Evolutionary conservation across 1,140 invertebrate genomes (phyloP), one percentile per base, ranked within the genome.

Genomic region (Batillaria attramentaria): DNA sequence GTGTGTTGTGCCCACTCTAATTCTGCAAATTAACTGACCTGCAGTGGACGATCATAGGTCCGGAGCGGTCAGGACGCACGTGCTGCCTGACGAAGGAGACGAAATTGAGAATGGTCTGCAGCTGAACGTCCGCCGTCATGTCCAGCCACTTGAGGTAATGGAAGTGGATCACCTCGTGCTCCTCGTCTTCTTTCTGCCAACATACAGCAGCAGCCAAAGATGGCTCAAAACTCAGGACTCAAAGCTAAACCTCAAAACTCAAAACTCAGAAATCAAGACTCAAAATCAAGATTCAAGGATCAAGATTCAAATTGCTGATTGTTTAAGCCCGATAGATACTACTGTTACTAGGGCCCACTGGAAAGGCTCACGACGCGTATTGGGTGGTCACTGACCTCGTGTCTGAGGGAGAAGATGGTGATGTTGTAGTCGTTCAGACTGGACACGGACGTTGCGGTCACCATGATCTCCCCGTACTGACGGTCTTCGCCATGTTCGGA

Each of bases 401-500:
- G n/a, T 18, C 24, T 13, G 50, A 73, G 5, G 46, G 50, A 35
- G 72, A 84, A 84, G 50, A 80, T 78, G 33, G 62, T 78, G 72
- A 82, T 78, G 43, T 76, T 72, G 57, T 79, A 84, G 39, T 79
- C 82, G 65, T 82, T 72, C 8, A 80, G 33, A 18, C 41, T 76
- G 16, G 83, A 82, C 20, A 77, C 66, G 41, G 50, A 57, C 24
- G 31, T 50, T 13, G 57, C 78, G n/a, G 41, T 50, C 4, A 81
- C 82, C 0, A 35, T 42, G 13, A 83, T 74, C n/a, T 79, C 39
- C 20, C 68, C 77, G 74, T 79, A 81, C 35, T 68, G 37, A 75
- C 43, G 42, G 31, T 43, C 72, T 72, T 76, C n/a, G 35, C 78
- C 46, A 18, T 83, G 54, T 91, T 89, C 13, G 91, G 91, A n/a